Conservation (phyloP, 2,888 invertebrate genomes). For the Drosophila picticornis region DNA sequence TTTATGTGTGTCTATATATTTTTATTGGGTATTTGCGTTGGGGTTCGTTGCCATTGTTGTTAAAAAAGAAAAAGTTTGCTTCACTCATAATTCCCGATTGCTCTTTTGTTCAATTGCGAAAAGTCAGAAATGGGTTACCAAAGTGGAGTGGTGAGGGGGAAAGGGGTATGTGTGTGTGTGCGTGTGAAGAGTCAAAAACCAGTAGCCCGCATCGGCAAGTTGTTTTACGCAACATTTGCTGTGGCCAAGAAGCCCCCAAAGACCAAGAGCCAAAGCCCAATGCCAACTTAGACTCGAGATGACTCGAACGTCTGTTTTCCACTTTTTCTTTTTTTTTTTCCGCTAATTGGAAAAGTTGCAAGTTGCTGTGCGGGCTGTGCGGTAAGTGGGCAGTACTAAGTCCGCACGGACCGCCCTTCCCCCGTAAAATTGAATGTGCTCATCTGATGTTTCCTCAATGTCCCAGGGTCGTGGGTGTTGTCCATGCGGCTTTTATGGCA, state of each 20-base stretch:
- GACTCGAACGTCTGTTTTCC: slow-evolving; percentile 40
- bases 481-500: slow-evolving; percentile 70
- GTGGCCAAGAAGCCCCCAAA: slow-evolving; percentile 53
- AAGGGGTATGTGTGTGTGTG: background rate
- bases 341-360: slow-evolving; percentile 83
- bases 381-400: slow-evolving; percentile 20
- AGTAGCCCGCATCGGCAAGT: slow-evolving; percentile 65
- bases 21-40: slow-evolving; percentile 40
- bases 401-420: background rate
- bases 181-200: slow-evolving; percentile 24
- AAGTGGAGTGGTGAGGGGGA: background rate
- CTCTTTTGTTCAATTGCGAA: slow-evolving; percentile 77
- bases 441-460: slow-evolving; percentile 39
- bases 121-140: slow-evolving; percentile 2
- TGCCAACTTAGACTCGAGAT: slow-evolving; percentile 52
- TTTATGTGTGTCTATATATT: slow-evolving; percentile 24
- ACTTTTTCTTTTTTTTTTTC: slow-evolving; percentile 62
- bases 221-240: slow-evolving; percentile 78
- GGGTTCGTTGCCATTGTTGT: slow-evolving; percentile 59
- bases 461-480: slow-evolving; percentile 24
- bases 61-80: slow-evolving; percentile 64
- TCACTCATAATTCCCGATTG: slow-evolving; percentile 79
- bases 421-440: slow-evolving; percentile 15
- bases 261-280: slow-evolving; percentile 47
- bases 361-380: slow-evolving; percentile 62